Base-by-base conservation (phyloP, 2,113 vertebrate species). In the Patagioenas fasciata region DNA sequence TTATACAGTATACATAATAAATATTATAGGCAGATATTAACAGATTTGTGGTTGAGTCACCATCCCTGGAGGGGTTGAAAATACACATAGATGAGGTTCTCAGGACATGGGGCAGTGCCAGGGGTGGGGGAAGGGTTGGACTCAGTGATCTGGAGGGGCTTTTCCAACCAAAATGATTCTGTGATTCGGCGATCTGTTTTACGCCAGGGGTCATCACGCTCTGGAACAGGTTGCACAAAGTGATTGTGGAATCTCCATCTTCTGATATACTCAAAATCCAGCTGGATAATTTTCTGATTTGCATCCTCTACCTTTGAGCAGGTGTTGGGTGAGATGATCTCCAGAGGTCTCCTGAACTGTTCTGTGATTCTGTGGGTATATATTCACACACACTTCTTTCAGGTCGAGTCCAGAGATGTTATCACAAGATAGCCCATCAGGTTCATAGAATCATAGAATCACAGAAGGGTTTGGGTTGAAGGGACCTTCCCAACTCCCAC, bases 201-300 rank as follows among this genome's bases (percentile, higher is more conserved):
- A 74, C 0, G 0, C 2, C 36, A 51, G 25, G 34, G 26, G 8
- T 65, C 23, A 7, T 9, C 28, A 6, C 6, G 26, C 6, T 5
- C 26, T 62, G n/a, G 12, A 80, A 32, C 11, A 0, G 0, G 9
- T 58, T 80, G 17, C 17, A 31, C 54, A 14, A 24, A 64, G 48
- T 54, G n/a, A 1, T 3, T 71, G 26, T 77, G 69, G 48, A 50
- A 54, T 44, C 50, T 74, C n/a, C 34, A 64, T 16, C n/a, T 58
- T 54, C 36, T 29, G 32, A 38, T 29, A 16, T 29, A 21, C 1
- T 26, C 7, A 23, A 1, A 65, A 34, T 54, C 24, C 3, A 2
- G 1, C 24, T 11, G 51, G 21, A 13, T 13, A 42, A 0, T 10
- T 16, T 91, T 25, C 25, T 48, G 23, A 10, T 62, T 54, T 65